Evolutionary conservation across 2,888 invertebrate species (phyloP), one percentile per base, ranked within the genome.

Genomic region (Empis stercorea): DNA sequence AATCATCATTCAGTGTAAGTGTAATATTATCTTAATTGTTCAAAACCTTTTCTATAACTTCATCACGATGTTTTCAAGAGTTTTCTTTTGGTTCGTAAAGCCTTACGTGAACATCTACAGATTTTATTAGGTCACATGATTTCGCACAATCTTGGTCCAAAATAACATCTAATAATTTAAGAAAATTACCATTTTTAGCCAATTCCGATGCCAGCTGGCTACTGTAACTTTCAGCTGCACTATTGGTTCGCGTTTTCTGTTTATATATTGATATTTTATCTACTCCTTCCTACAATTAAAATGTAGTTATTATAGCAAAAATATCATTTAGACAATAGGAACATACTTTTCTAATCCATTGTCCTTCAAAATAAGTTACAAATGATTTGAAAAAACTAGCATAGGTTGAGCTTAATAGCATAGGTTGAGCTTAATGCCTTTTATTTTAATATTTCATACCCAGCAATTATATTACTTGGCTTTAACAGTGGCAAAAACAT

Each of bases 401-500:
- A 3, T 32, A 13, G 13, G 13, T 32, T 32, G 10, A 10, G 32
- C 13, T 3, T 10, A 3, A 32, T 13, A n/a, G 32, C 32, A n/a
- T n/a, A n/a, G 3, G 20, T 20, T 20, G 43, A 43, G n/a, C n/a
- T n/a, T n/a, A n/a, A n/a, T n/a, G n/a, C n/a, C n/a, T n/a, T n/a
- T n/a, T n/a, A n/a, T n/a, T n/a, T n/a, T n/a, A n/a, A n/a, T n/a
- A n/a, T n/a, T 37, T 34, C 37, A 27, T 45, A 48, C 23, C 45
- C 48, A 43, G 37, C 11, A 43, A 15, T 32, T 43, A 45, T 27
- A 27, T 47, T 34, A 20, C 43, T 32, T 32, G 42, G 43, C 36
- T 38, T 45, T 43, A 43, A 43, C 10, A 45, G 39, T 39, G 43
- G 45, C 27, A 48, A 45, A 44, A 44, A 27, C 34, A 43, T 20